Evolutionary conservation across 2,113 vertebrate species (phyloP).

Genomic region (Rhynchopsitta pachyrhyncha): DNA sequence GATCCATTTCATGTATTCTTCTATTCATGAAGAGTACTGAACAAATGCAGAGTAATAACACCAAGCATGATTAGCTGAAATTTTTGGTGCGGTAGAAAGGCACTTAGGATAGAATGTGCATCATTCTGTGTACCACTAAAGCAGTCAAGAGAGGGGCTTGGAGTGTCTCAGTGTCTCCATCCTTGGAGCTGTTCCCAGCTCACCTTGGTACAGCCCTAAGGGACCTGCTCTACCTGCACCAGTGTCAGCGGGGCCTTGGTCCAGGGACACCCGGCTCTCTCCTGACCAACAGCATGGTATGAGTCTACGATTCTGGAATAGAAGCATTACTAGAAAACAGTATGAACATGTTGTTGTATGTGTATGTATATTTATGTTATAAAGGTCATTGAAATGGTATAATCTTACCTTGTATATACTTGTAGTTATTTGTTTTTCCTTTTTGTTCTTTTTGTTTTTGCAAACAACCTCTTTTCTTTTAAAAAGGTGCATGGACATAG

Average conservation of each 20-base stretch:
- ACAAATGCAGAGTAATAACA: background rate
- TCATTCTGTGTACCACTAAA: background rate
- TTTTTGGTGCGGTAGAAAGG: background rate
- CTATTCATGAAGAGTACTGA: background rate
- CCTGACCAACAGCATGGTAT: fast-evolving
- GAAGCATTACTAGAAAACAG: background rate
- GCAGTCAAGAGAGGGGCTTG: fast-evolving
- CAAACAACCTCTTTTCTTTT: background rate
- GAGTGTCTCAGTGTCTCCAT: background rate
- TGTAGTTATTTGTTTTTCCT: background rate
- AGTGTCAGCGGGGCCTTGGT: fast-evolving
- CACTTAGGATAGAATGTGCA: background rate
- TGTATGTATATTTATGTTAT: background rate
- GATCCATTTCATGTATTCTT: background rate
- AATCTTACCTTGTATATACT: background rate
- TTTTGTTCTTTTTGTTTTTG: background rate
- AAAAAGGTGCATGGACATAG: background rate
- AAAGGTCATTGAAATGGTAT: background rate
- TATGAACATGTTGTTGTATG: background rate
- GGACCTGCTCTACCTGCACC: background rate
- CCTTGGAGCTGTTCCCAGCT: background rate
- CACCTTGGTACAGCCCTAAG: background rate
- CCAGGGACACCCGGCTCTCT: background rate
- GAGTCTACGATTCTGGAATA: background rate
- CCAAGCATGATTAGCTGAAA: background rate